Evolutionary conservation across 2,888 invertebrate genomes (phyloP).

Genomic region (Tachina lurida): DNA sequence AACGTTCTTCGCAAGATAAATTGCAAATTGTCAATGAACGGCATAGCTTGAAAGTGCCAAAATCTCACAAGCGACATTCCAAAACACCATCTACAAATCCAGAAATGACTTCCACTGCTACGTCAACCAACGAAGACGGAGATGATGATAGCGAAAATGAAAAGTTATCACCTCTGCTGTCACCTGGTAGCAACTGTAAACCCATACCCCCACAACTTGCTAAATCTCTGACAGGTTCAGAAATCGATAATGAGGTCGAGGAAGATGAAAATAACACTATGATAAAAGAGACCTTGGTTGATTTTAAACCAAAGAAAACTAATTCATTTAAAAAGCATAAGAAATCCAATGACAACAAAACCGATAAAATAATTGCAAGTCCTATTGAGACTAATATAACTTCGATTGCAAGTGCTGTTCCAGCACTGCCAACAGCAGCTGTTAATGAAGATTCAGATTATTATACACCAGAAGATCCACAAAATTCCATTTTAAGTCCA

Average conservation of each 20-base stretch:
- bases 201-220: conserved; percentile 68
- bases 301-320: conserved; percentile 62
- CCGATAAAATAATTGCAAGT: conserved; percentile 43
- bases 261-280: conserved; percentile 63
- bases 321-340: conserved; percentile 72
- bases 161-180: conserved; percentile 89
- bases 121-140: conserved; percentile 76
- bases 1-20: conserved; percentile 82
- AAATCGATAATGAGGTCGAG: conserved; percentile 57
- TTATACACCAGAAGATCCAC: conserved; percentile 90
- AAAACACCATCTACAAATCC: conserved; percentile 68
- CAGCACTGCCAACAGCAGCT: conserved; percentile 59
- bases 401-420: conserved; percentile 56
- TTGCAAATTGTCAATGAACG: conserved; percentile 87
- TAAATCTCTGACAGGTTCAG: conserved; percentile 73
- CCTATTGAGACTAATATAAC: conserved; percentile 50
- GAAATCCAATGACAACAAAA: conserved; percentile 69
- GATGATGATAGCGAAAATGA: conserved; percentile 93
- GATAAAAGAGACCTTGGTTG: conserved; percentile 62
- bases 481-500: conserved; percentile 87
- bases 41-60: conserved; percentile 76
- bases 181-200: conserved; percentile 76
- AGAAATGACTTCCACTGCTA: conserved; percentile 68
- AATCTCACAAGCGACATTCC: conserved; percentile 73
- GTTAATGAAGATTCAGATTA: conserved; percentile 88